Evolutionary conservation across 2,888 invertebrate species (phyloP), one percentile per base, ranked within the genome.

Genomic region (Dolichopus griseipennis): DNA sequence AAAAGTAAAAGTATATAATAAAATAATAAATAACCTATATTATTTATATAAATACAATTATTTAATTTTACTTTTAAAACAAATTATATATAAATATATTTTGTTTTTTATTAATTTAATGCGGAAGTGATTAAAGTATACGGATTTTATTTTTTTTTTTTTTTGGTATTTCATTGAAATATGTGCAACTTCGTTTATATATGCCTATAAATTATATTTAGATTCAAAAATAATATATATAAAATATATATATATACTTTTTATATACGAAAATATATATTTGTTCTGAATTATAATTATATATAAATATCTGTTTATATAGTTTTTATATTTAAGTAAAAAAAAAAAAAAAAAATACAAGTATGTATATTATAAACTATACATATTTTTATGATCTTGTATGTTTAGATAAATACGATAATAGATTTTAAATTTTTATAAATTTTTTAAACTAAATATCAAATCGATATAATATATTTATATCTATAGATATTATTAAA

Each of bases 391-490:
- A 52, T 18, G 18, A 52, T 52, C 18, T 52, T 52, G 18, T 52
- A 52, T 52, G 52, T 52, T 52, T 52, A 52, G n/a, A 52, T 52
- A n/a, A 52, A n/a, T 52, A 52, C 52, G 52, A 52, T 52, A 52
- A 52, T 52, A 52, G 52, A 52, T 18, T 15, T 18, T 52, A 52
- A 52, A 4, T 18, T 52, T 52, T 52, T 15, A 15, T 15, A 52
- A 52, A 52, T 52, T 52, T 27, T 27, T 52, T 12, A 52, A 52
- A 52, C 52, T 52, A n/a, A 52, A 52, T 52, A 12, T 52, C 52
- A 12, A n/a, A 52, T 52, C 18, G 52, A 52, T 52, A 18, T 18
- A 52, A 52, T 52, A 12, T 52, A 52, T 52, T 12, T 52, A 12
- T 52, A 18, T 52, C 15, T 52, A 52, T 52, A 52, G 2, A 52